phyloP scores from a whole-genome alignment of 2,797 vertebrate species.

The Catharus ustulatus region DNA sequence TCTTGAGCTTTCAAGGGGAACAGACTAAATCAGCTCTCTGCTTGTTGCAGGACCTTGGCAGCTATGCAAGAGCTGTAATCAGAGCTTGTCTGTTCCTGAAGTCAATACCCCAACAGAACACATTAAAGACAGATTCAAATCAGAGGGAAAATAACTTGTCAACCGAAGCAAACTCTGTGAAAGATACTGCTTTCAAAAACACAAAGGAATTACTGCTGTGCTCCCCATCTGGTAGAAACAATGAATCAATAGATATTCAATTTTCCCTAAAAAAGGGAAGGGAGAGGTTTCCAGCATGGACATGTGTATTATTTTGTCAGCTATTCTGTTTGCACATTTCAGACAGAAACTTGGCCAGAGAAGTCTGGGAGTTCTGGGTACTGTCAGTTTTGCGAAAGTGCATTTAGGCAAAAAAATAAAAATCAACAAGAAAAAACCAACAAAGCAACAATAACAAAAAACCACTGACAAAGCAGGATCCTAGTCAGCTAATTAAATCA shows the following conservation, averaged over 20 bases:
- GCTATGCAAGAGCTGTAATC: neutral
- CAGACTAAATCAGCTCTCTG: neutral
- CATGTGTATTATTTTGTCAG: constrained; percentile 46
- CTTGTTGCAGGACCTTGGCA: constrained; percentile 5
- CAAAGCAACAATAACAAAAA: neutral
- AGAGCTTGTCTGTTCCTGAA: constrained; percentile 17
- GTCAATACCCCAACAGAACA: constrained; percentile 32
- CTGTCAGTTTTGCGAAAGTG: constrained; percentile 26
- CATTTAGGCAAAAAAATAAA: neutral
- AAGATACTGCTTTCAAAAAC: constrained; percentile 8
- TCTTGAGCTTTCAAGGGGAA: neutral
- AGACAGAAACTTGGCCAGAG: constrained; percentile 28
- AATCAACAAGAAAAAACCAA: neutral
- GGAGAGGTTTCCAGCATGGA: constrained; percentile 40
- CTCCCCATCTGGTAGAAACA: constrained; percentile 37
- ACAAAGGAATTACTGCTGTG: constrained; percentile 33
- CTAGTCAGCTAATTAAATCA: constrained; percentile 46
- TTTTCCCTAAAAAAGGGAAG: constrained; percentile 38
- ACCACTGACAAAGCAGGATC: neutral
- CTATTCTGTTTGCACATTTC: constrained; percentile 35
- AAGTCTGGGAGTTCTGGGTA: neutral
- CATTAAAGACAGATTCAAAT: constrained; percentile 38
- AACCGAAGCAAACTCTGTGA: constrained; percentile 44
- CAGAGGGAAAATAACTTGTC: constrained; percentile 56
- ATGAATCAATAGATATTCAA: constrained; percentile 57